phyloP scores from a whole-genome alignment of 53 echinoderm and acorn worm genomes.

The Echinometra lucunter region DNA sequence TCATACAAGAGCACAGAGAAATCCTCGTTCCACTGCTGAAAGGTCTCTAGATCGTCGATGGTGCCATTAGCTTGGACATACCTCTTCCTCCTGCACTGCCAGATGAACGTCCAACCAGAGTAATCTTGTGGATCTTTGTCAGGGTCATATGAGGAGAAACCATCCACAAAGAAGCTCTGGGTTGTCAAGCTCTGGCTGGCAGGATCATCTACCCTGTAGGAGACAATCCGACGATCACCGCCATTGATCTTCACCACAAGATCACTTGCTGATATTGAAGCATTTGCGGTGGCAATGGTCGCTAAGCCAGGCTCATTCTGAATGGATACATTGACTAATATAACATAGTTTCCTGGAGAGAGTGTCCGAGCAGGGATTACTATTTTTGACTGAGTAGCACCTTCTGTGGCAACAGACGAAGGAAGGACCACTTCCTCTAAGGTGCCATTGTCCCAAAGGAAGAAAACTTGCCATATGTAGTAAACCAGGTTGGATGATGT shows the following conservation, averaged over 20 bases:
- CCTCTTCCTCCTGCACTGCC: constrained; percentile 58
- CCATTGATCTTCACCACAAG: constrained; percentile 36
- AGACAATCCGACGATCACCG: constrained; percentile 1
- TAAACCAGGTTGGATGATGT: constrained; percentile 48
- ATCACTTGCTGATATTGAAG: not conserved
- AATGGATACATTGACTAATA: constrained; percentile 42
- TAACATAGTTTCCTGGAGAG: not conserved
- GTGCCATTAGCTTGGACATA: not conserved
- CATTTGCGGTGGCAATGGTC: constrained; percentile 19
- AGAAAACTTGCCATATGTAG: constrained; percentile 39
- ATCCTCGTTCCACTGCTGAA: constrained; percentile 47
- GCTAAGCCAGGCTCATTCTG: constrained; percentile 42
- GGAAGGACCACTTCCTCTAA: constrained; percentile 35
- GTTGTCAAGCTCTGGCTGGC: not conserved
- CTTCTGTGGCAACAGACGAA: constrained; percentile 27
- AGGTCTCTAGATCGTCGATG: constrained; percentile 52
- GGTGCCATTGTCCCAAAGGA: constrained; percentile 2
- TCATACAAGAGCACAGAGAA: constrained; percentile 1
- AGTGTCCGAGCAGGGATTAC: constrained; percentile 53
- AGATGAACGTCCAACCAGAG: constrained; percentile 1
- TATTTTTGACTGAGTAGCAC: constrained; percentile 18
- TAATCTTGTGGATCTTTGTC: constrained; percentile 9
- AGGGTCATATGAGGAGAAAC: constrained; percentile 20
- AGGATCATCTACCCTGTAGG: not conserved
- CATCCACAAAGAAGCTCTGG: not conserved